Evolutionary conservation across 2,797 vertebrate genomes (phyloP).

Genomic region (Microctenopoma steveboyesi): DNA sequence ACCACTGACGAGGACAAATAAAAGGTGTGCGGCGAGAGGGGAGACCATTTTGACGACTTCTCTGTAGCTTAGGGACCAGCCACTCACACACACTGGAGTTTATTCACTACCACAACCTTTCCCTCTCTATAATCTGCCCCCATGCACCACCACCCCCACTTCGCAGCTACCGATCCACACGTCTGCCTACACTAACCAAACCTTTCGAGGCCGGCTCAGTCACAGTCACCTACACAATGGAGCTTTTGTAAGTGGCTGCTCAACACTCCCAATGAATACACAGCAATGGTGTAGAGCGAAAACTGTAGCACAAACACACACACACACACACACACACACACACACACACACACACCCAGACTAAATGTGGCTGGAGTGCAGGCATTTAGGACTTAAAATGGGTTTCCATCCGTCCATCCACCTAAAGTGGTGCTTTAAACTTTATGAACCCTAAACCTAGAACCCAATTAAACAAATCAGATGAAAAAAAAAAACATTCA

Average conservation of each 20-base stretch:
- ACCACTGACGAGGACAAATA: slow-evolving; percentile 68
- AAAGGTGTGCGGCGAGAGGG: slow-evolving; percentile 45
- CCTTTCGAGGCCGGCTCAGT: slow-evolving; percentile 44
- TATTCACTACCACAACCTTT: slow-evolving; percentile 67
- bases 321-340: neutral
- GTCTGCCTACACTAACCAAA: slow-evolving; percentile 54
- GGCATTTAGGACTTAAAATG: neutral
- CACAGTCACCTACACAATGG: slow-evolving; percentile 67
- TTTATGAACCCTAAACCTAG: too few species aligned
- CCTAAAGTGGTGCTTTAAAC: neutral
- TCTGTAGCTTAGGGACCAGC: slow-evolving; percentile 44
- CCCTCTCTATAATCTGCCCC: slow-evolving; percentile 27
- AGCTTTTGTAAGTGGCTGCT: slow-evolving; percentile 67
- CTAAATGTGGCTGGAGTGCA: neutral
- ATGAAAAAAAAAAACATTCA: too few species aligned
- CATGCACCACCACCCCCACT: slow-evolving; percentile 17
- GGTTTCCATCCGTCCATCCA: slow-evolving; percentile 11
- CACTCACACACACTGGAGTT: slow-evolving; percentile 65
- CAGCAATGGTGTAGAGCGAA: slow-evolving; percentile 20
- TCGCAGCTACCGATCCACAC: slow-evolving; percentile 12
- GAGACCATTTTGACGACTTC: slow-evolving; percentile 71
- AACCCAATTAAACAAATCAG: too few species aligned
- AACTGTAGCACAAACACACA: slow-evolving; percentile 1
- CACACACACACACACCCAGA: slow-evolving; percentile 3
- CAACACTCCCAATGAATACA: slow-evolving; percentile 33